phyloP scores from a whole-genome alignment of 2,113 vertebrate genomes.

The Ageneiosus marmoratus region DNA sequence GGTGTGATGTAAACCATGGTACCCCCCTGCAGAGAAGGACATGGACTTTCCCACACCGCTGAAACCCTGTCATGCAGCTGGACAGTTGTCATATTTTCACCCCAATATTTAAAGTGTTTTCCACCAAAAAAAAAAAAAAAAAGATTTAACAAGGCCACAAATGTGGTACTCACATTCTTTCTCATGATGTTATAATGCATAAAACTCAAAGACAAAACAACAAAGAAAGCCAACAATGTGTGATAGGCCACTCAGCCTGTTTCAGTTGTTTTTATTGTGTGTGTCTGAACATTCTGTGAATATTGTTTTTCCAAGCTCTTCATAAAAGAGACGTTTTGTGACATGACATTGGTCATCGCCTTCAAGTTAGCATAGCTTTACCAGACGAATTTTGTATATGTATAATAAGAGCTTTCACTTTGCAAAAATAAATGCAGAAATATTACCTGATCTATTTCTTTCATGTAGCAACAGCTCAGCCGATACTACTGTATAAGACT shows the following conservation, averaged over 20 bases:
- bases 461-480: slow-evolving; percentile 57
- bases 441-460: slow-evolving; percentile 7
- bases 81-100: slow-evolving; percentile 50
- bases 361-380: neutral
- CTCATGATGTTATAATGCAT: slow-evolving; percentile 7
- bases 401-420: too few relatives aligned
- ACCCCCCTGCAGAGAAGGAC: slow-evolving; percentile 61
- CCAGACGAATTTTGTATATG: neutral
- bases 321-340: neutral
- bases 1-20: slow-evolving; percentile 58
- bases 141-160: slow-evolving; percentile 34
- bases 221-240: slow-evolving; percentile 2
- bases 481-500: slow-evolving; percentile 59
- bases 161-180: slow-evolving; percentile 21
- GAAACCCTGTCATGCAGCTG: slow-evolving; percentile 42
- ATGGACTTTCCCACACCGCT: slow-evolving; percentile 68
- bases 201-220: slow-evolving; percentile 25
- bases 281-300: neutral
- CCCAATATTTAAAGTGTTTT: slow-evolving; percentile 1
- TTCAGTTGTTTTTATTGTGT: neutral
- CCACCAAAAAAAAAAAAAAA: slow-evolving; percentile 11
- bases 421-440: neutral
- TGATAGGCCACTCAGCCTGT: neutral
- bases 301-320: neutral
- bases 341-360: neutral